Base-by-base conservation (phyloP, 2,888 invertebrate species). In the Drosophila barbarae region DNA sequence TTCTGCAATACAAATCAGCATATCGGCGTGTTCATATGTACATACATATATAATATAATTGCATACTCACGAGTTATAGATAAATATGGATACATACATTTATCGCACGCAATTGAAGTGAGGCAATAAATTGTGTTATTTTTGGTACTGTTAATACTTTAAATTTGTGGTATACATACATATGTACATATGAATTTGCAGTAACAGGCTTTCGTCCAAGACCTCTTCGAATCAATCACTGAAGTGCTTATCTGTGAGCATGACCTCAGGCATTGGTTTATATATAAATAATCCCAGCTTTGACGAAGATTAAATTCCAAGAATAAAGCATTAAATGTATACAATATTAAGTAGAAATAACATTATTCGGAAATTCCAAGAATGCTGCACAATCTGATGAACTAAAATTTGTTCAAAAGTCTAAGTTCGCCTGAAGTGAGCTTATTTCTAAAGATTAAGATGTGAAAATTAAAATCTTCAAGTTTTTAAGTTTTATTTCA, bases 51-150 rank as follows among this genome's bases (percentile, higher is more conserved):
- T 21, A 49, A 36, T 21, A 18, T 12, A 30, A 46, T 46, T 32
- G 30, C 30, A 32, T 46, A 26, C 23, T 23, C 53, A 46, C 53
- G 9, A 32, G 30, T 30, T 26, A 46, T 15, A 32, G 6, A 53
- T 9, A 35, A 13, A 28, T 36, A 36, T 35, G 8, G n/a, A 35
- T 52, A 42, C 44, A 35, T 34, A 46, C 47, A 51, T 52, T 46
- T 51, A 35, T 46, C 47, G 26, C 58, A 58, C 39, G 68, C 68
- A 67, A 51, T 39, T 49, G 10, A 67, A 59, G 52, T 59, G 51
- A 52, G 52, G 36, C 47, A 59, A 32, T 66, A 15, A 46, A 39
- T 52, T 35, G n/a, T 10, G 21, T 23, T 50, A 15, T 23, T 9
- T 54, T 54, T 49, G 12, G 13, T 18, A 26, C 36, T 28, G 36